These are phyloP conservation scores for Macropis europaea DNA, from an alignment of 2,888 invertebrate species.

Conservation along the genomic window DNA sequence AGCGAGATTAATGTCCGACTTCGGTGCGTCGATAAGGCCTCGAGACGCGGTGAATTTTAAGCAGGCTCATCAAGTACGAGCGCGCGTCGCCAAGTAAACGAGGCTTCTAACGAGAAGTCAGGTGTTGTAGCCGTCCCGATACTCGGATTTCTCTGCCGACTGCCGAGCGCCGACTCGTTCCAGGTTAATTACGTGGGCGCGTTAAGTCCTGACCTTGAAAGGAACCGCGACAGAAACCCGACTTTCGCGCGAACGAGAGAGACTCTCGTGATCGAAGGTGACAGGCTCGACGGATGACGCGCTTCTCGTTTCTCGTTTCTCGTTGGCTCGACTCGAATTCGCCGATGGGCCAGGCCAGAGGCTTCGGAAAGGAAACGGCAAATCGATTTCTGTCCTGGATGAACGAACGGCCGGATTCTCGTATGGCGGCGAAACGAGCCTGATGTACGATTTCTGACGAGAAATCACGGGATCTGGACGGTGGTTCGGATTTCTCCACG, in stretches of 20 bases:
- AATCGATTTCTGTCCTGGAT: neutral
- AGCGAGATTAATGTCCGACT: constrained; percentile 59
- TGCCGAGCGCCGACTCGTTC: neutral
- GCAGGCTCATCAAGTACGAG: constrained; percentile 17
- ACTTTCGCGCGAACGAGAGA: constrained; percentile 21
- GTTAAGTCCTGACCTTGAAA: constrained; percentile 12
- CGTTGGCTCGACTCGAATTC: neutral
- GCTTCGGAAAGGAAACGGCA: too few species aligned
- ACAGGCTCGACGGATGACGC: neutral
- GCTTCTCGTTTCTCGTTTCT: neutral
- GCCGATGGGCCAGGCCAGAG: neutral
- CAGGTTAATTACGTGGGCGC: constrained; percentile 28
- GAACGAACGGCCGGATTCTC: neutral
- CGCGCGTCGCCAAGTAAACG: neutral
- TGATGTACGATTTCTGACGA: constrained; percentile 44
- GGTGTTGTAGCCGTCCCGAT: neutral
- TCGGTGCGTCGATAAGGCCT: constrained; percentile 31
- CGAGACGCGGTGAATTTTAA: constrained; percentile 26
- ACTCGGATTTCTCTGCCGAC: constrained; percentile 10
- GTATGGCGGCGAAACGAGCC: neutral
- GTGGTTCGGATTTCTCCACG: constrained; percentile 68
- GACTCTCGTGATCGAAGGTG: neutral
- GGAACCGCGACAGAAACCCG: neutral
- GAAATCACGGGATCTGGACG: constrained; percentile 55
- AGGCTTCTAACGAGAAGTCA: constrained; percentile 31